Percentiles rank a stretch among this genome's conserved stretches.
Evolutionary conservation across 2,797 vertebrate genomes (phyloP).

Genomic region (Chaetodon trifasciatus): DNA sequence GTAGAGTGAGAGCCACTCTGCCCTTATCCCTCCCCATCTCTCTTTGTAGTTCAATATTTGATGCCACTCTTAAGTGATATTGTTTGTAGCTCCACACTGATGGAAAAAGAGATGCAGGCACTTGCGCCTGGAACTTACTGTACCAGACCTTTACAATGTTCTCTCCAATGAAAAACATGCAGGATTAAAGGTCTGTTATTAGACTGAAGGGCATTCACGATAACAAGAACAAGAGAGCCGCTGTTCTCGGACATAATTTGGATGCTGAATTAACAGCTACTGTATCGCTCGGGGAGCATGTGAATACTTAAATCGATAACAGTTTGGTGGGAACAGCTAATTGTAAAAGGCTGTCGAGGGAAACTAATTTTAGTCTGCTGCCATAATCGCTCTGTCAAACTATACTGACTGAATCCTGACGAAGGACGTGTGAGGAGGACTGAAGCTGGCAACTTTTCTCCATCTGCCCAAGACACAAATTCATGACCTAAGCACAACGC

Average conservation of each 20-base stretch:
- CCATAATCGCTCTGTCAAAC: constrained; percentile 56
- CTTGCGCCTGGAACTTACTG: constrained; percentile 46
- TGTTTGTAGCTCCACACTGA: constrained; percentile 69
- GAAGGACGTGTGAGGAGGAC: constrained; percentile 28
- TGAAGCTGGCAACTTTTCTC: constrained; percentile 27
- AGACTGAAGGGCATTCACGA: constrained; percentile 34
- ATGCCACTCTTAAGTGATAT: constrained; percentile 75
- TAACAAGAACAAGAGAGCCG: constrained; percentile 16
- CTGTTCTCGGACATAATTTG: constrained; percentile 9
- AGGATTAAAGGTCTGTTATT: constrained; percentile 39
- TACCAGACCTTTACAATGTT: constrained; percentile 43
- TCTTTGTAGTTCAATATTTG: constrained; percentile 77
- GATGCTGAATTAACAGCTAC: constrained; percentile 31
- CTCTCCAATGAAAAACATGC: constrained; percentile 22
- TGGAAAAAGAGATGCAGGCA: constrained; percentile 61
- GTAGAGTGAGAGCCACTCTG: constrained; percentile 54
- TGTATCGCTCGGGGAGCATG: constrained; percentile 10
- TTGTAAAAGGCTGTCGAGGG: constrained; percentile 47
- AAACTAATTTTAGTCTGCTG: constrained; percentile 33
- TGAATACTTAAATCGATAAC: constrained; percentile 31
- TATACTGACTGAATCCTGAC: constrained; percentile 50
- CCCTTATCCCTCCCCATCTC: constrained; percentile 39
- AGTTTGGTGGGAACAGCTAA: constrained; percentile 46
- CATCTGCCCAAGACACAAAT: not conserved
- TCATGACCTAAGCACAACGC: constrained; percentile 40